Base-by-base conservation (phyloP, 2,797 vertebrate species). In the Gymnodraco acuticeps region DNA sequence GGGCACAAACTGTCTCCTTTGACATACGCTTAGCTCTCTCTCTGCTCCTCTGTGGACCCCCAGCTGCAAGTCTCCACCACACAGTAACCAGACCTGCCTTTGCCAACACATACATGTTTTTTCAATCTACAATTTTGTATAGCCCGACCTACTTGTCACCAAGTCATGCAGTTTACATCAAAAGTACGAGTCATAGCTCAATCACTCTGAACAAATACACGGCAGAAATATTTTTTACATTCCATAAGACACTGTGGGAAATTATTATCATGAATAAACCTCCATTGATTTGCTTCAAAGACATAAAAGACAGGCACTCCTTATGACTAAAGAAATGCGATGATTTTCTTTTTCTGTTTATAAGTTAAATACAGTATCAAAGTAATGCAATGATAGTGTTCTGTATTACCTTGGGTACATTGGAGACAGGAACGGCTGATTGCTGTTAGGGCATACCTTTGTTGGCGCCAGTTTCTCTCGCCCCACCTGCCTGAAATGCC, bases 11-110 rank as follows among this genome's bases (percentile, higher is more conserved):
- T 73, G 77, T 85, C 81, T 84, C 85, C 60, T 84, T 59, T 89
- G 87, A 89, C 87, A 83, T 78, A 23, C 80, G 62, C 79, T 77
- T 52, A 74, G 55, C 71, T 81, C 74, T 83, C 41, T 80, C 64
- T 20, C 76, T 73, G 79, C 78, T 87, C 77, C 75, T 83, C 56
- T 68, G 63, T 76, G 83, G 82, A 87, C 84, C 80, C 80, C 87
- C 88, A 73, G 86, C 85, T 89, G 87, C 78, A 85, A 75, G 78
- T 82, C 77, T 75, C 71, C 66, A 60, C 87, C 83, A 82, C 74
- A 79, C 75, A 90, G 77, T 72, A 80, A 70, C 64, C 73, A 90
- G 70, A 81, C 72, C 61, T 73, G 74, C 43, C 70, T 41, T 51
- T 17, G 38, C 43, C 9, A 38, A 69, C 46, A 19, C 77, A 53